Evolutionary conservation across 2,797 vertebrate genomes (phyloP), one percentile per base, ranked within the genome.

Genomic region (Enoplosus armatus): DNA sequence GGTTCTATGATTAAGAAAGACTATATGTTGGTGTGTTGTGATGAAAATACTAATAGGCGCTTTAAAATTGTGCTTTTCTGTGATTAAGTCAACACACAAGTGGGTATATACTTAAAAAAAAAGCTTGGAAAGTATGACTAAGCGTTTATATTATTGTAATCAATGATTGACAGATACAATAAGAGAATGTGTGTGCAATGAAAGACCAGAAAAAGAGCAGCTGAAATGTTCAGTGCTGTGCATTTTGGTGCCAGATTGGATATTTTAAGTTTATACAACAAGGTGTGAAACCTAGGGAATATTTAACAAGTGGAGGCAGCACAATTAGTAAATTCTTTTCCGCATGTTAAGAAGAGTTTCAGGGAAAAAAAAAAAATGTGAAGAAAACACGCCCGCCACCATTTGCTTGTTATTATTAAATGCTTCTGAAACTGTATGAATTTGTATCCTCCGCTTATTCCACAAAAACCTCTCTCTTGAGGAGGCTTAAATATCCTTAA

Each of bases 401-500:
- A 35, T n/a, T 70, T 31, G 43, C 47, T 48, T 62, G 31, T 76
- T 71, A 61, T 73, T 77, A 62, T 72, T 69, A 72, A 84, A 81
- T 50, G 72, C 77, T 60, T 74, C 61, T 66, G 62, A 72, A 88
- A 72, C 6, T 16, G 66, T 72, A 65, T 84, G 74, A 65, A 50
- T 72, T 79, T 84, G 78, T 53, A 75, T 83, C 51, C 62, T 50
- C 43, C 51, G 64, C 60, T 79, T 29, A 70, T 47, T 60, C 45
- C 18, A 31, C 22, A 27, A 59, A 71, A 82, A 75, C n/a, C 8
- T 33, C 63, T 77, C 83, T 82, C 70, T 77, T 8, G 63, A 79
- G 77, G 47, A 81, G 66, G 79, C 74, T 82, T 82, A 80, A 71
- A 47, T 79, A 33, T 79, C 54, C 55, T 72, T 75, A 79, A 81